These are phyloP conservation scores for Gnathonemus longibarbis DNA, from an alignment of 2,113 vertebrate species.

Conservation along the genomic window DNA sequence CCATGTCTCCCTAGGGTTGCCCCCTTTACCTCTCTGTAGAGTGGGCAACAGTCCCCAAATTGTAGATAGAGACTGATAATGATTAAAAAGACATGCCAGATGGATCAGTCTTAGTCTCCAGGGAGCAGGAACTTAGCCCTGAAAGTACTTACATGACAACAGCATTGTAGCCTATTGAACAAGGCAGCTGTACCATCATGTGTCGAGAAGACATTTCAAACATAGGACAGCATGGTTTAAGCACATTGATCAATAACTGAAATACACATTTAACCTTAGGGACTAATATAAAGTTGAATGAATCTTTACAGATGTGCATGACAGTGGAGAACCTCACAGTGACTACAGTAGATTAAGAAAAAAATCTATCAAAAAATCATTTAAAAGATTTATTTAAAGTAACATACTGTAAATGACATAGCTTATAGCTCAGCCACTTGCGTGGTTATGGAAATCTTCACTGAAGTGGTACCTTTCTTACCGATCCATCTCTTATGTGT, in stretches of 20 bases:
- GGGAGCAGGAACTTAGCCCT: background rate
- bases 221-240: background rate
- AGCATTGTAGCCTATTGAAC: background rate
- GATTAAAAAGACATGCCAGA: background rate
- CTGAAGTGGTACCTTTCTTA: background rate
- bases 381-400: background rate
- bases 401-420: background rate
- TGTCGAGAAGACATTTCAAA: background rate
- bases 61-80: background rate
- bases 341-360: background rate
- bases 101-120: background rate
- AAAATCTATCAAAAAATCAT: background rate
- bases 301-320: background rate
- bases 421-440: background rate
- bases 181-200: background rate
- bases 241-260: background rate
- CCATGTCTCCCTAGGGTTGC: background rate
- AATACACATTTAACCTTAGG: background rate
- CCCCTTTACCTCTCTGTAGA: background rate
- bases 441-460: background rate
- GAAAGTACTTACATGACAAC: background rate
- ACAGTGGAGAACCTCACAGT: background rate
- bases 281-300: background rate
- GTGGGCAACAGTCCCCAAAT: too few relatives aligned
- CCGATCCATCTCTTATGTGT: too few relatives aligned